Percentiles rank a stretch among this genome's conserved stretches.
Evolutionary conservation across 2,888 invertebrate genomes (phyloP).

Genomic region (Bhutanitis thaidina): DNA sequence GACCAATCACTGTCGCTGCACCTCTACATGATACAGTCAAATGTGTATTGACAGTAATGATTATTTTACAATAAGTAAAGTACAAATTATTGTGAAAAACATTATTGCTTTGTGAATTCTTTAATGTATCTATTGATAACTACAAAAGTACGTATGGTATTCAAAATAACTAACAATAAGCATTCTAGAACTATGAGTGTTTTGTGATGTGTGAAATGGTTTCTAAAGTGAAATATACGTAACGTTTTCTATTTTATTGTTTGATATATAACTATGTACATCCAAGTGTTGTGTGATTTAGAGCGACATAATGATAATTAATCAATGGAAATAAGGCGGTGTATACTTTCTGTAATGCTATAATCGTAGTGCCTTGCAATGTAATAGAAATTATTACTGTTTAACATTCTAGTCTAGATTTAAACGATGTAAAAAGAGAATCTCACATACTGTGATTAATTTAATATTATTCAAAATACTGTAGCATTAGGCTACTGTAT

Average conservation of each 20-base stretch:
- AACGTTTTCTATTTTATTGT: background rate
- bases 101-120: slow-evolving; percentile 48
- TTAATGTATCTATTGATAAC: slow-evolving; percentile 23
- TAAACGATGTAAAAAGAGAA: background rate
- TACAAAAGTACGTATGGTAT: slow-evolving; percentile 21
- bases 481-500: too few species aligned
- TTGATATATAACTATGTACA: slow-evolving; percentile 9
- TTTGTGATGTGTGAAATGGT: slow-evolving; percentile 39
- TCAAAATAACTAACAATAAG: slow-evolving; percentile 32
- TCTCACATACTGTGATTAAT: too few species aligned
- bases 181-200: slow-evolving; percentile 30
- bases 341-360: background rate
- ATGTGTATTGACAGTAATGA: slow-evolving; percentile 21
- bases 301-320: background rate
- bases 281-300: background rate
- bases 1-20: slow-evolving; percentile 51
- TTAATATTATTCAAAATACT: too few species aligned
- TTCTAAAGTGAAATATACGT: slow-evolving; percentile 31
- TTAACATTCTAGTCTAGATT: background rate
- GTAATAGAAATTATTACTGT: too few species aligned
- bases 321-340: background rate
- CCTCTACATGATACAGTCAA: slow-evolving; percentile 23
- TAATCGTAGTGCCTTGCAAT: background rate
- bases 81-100: slow-evolving; percentile 35
- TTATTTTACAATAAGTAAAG: slow-evolving; percentile 31